These are phyloP conservation scores for Caloenas nicobarica DNA, from an alignment of 2,113 vertebrate genomes.

Conservation along the genomic window DNA sequence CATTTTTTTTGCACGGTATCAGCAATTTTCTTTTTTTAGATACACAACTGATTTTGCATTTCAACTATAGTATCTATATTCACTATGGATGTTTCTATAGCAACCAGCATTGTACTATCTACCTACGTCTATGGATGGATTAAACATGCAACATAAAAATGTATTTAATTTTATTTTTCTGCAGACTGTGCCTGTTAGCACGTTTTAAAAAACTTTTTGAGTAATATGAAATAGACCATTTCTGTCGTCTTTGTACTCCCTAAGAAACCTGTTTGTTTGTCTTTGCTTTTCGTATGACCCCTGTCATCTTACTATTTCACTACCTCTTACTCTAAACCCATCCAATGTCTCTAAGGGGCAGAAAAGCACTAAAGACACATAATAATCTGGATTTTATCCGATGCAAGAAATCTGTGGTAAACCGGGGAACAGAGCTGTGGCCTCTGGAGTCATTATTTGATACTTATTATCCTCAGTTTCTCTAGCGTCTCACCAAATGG, in stretches of 20 bases:
- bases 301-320: not conserved
- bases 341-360: not conserved
- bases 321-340: not conserved
- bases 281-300: not conserved
- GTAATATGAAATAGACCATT: not conserved
- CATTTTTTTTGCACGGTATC: not conserved
- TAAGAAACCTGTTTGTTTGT: not conserved
- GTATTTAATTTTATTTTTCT: not conserved
- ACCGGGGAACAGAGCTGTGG: not conserved
- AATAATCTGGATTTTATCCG: not conserved
- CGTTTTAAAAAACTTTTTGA: not conserved
- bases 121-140: not conserved
- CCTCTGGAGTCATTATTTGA: not conserved
- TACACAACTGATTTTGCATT: constrained; percentile 18
- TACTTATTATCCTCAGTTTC: not conserved
- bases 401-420: not conserved
- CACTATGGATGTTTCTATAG: constrained; percentile 7
- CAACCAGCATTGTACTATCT: not conserved
- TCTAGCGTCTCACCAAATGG: not conserved
- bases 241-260: not conserved
- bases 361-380: not conserved
- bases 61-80: not conserved
- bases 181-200: not conserved
- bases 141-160: not conserved
- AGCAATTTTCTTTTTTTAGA: not conserved